phyloP scores from a whole-genome alignment of 2,888 invertebrate genomes.

The Tachina grossa region DNA sequence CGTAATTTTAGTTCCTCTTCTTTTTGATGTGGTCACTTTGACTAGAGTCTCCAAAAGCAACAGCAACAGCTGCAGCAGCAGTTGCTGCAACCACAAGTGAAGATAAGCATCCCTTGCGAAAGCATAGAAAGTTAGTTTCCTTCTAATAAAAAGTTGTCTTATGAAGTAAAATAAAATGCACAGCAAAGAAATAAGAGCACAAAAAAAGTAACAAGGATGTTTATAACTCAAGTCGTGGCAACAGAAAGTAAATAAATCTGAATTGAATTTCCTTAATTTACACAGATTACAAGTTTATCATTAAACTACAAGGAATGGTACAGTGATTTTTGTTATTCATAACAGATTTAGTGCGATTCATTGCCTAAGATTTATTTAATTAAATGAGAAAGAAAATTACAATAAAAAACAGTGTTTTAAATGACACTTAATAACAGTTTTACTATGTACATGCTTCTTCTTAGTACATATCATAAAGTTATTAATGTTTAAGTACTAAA shows the following conservation, averaged over 20 bases:
- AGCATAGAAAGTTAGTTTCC: constrained; percentile 48
- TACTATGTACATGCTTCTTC: too few relatives aligned
- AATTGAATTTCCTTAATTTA: constrained; percentile 66
- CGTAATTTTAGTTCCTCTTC: constrained; percentile 1
- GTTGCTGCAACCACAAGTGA: constrained; percentile 52
- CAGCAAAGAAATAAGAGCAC: background rate
- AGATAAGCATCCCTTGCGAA: constrained; percentile 46
- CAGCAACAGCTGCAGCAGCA: background rate
- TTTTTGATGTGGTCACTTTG: constrained; percentile 43
- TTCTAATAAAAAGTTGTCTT: constrained; percentile 1
- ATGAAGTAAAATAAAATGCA: background rate
- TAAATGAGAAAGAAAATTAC: too few relatives aligned
- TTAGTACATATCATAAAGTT: too few relatives aligned
- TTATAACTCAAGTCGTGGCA: background rate
- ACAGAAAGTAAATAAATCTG: constrained; percentile 6
- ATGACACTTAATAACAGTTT: too few relatives aligned
- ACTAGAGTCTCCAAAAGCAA: background rate
- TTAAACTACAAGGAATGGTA: background rate
- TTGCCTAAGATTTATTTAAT: background rate
- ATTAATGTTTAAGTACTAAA: too few relatives aligned
- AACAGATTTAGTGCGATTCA: constrained; percentile 4
- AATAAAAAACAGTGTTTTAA: too few relatives aligned
- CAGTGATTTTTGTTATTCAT: constrained; percentile 19
- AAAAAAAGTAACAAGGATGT: constrained; percentile 6
- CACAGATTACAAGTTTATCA: constrained; percentile 39